Evolutionary conservation across 2,888 invertebrate genomes (phyloP), one percentile per base, ranked within the genome.

Genomic region (Sminthurides aquaticus): DNA sequence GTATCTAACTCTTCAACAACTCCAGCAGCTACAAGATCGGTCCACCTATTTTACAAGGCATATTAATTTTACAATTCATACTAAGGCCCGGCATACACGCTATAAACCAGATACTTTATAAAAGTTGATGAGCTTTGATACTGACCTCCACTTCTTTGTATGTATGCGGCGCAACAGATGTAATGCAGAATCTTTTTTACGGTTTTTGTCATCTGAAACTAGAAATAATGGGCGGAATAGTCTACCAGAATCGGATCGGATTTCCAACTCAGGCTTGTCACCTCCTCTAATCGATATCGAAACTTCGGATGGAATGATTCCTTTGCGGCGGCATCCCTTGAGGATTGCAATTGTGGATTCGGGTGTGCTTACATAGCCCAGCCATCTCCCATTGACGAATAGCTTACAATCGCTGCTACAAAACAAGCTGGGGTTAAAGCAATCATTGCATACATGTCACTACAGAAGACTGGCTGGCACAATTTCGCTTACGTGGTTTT

Each of bases 1-100:
- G 83, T 82, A 75, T 84, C 84, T 58, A 84, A 82, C 74, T 84
- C 82, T 76, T 85, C 85, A 11, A 85, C 83, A n/a, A 84, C 82
- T 59, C 85, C 84, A 70, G 80, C 80, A 1, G 82, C 82, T 22
- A 85, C 82, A 70, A 85, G 76, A 76, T 85, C 76, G 58, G 77
- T 20, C 75, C 73, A 73, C 1, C 68, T 72, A 43, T 29, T 52
- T n/a, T n/a, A n/a, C n/a, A n/a, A n/a, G n/a, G n/a, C n/a, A n/a
- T n/a, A n/a, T n/a, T n/a, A n/a, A n/a, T n/a, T n/a, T n/a, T n/a
- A n/a, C n/a, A n/a, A n/a, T n/a, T n/a, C n/a, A n/a, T n/a, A n/a
- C n/a, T n/a, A n/a, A n/a, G n/a, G n/a, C n/a, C n/a, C n/a, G n/a
- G n/a, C n/a, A n/a, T n/a, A n/a, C n/a, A n/a, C n/a, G n/a, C n/a